phyloP scores from a whole-genome alignment of 2,888 invertebrate species.

The Tipula helvola region DNA sequence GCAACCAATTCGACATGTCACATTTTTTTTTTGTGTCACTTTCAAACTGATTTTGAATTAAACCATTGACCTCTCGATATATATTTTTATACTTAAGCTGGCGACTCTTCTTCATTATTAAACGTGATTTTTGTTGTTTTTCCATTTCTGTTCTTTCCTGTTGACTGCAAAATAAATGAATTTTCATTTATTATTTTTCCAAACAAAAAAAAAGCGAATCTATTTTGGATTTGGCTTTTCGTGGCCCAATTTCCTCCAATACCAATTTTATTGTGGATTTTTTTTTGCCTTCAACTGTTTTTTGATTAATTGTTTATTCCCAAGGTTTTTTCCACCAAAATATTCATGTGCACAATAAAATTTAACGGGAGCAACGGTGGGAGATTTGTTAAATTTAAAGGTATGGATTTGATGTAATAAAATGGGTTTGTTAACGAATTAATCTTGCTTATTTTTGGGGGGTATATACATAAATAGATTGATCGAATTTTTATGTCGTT shows the following conservation, averaged over 20 bases:
- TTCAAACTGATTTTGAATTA: not conserved
- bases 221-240: not conserved
- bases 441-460: not conserved
- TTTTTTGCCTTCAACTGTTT: not conserved
- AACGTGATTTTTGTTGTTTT: not conserved
- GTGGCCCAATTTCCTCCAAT: not conserved
- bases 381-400: not conserved
- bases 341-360: not conserved
- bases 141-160: not conserved
- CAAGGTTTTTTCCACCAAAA: not conserved
- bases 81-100: not conserved
- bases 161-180: not conserved
- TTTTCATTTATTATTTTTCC: not conserved
- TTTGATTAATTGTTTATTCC: not conserved
- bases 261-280: not conserved
- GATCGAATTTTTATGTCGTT: not conserved
- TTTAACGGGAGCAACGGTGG: not conserved
- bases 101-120: not conserved
- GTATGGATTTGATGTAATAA: not conserved
- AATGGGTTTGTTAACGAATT: not conserved
- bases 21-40: not conserved
- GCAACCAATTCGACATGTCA: not conserved
- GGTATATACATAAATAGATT: not conserved
- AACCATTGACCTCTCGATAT: not conserved
- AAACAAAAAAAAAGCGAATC: not conserved